A percentile compares a stretch with the other conserved stretches of the same genome.
Conservation (phyloP, 2,888 invertebrate genomes). For the Nomada lathburiana region DNA sequence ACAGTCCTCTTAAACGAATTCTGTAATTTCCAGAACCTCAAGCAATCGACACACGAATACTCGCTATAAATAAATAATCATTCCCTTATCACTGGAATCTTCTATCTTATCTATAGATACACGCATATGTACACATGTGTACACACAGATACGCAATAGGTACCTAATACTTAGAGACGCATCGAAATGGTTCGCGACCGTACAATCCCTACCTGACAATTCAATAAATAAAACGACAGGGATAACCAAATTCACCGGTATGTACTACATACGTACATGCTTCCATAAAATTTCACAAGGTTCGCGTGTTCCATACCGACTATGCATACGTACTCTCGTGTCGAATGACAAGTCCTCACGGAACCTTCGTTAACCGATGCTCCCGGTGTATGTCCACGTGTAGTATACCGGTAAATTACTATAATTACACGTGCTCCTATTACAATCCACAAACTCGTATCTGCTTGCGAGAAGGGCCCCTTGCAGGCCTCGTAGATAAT, state of each 20-base stretch:
- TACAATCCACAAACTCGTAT: constrained; percentile 46
- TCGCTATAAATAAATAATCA: too few relatives aligned
- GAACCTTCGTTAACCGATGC: constrained; percentile 26
- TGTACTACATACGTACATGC: too few relatives aligned
- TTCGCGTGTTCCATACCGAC: neutral
- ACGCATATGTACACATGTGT: too few relatives aligned
- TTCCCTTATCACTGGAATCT: neutral
- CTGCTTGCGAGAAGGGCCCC: constrained; percentile 37
- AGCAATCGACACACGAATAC: too few relatives aligned
- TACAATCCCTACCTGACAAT: too few relatives aligned
- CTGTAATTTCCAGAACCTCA: too few relatives aligned
- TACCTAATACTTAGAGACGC: too few relatives aligned
- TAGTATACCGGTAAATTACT: constrained; percentile 47
- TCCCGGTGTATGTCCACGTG: constrained; percentile 21
- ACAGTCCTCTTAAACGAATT: too few relatives aligned
- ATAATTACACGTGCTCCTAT: constrained; percentile 58
- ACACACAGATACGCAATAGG: too few relatives aligned
- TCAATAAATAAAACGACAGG: neutral
- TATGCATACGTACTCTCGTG: neutral
- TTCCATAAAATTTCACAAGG: neutral
- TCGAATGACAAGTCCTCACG: constrained; percentile 35
- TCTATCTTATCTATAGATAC: neutral
- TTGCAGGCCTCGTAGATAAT: constrained; percentile 52
- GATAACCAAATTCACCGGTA: neutral
- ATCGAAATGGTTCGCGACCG: too few relatives aligned